Percentiles rank a stretch among this genome's conserved stretches.
These are phyloP conservation scores for Lophochroa leadbeateri DNA, from an alignment of 2,113 vertebrate species.

Conservation along the genomic window DNA sequence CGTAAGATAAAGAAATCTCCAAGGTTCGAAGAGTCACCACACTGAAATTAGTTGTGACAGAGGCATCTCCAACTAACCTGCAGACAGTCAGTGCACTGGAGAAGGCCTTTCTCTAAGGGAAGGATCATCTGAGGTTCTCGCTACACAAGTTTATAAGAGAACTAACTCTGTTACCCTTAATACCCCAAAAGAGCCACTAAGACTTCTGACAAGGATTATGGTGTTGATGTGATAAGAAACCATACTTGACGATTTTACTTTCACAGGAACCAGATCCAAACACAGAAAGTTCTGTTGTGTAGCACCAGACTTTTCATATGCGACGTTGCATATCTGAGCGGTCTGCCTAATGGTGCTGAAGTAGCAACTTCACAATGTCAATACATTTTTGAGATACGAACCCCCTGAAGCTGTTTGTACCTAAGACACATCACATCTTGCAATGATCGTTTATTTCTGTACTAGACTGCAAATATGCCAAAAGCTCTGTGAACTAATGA, in stretches of 20 bases:
- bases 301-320: rapidly evolving
- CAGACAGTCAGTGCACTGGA: not conserved
- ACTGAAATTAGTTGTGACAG: not conserved
- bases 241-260: not conserved
- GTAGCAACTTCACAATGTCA: rapidly evolving
- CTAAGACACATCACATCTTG: not conserved
- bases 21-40: not conserved
- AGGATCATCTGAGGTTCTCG: not conserved
- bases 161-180: not conserved
- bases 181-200: not conserved
- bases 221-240: not conserved
- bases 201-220: not conserved
- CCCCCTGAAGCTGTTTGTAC: not conserved
- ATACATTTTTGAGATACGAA: not conserved
- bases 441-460: not conserved
- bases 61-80: not conserved
- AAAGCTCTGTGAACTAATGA: not conserved
- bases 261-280: not conserved
- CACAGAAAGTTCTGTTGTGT: not conserved
- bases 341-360: not conserved
- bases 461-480: not conserved
- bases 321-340: rapidly evolving
- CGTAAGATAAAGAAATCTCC: not conserved
- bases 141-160: not conserved
- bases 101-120: not conserved